phyloP scores from a whole-genome alignment of 2,113 vertebrate genomes.

The Microcebus ravelobensis region DNA sequence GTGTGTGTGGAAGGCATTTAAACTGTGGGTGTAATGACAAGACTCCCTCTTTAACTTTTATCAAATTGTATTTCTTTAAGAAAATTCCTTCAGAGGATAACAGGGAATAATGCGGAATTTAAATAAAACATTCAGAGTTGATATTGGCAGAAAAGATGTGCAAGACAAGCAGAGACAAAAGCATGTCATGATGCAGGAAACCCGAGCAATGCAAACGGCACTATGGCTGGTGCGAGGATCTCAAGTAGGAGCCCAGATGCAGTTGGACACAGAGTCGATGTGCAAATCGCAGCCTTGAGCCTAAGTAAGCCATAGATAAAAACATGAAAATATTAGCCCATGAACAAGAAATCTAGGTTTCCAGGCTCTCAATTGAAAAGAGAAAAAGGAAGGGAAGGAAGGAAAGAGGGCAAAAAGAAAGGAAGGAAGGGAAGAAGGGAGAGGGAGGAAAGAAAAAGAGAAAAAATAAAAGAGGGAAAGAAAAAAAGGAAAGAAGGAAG shows the following conservation, averaged over 20 bases:
- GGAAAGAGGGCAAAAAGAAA: neutral
- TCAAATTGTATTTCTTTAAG: neutral
- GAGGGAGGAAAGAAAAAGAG: no score
- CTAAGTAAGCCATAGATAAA: neutral
- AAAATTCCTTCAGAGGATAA: neutral
- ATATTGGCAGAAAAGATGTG: neutral
- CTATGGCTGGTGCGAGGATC: fast-evolving
- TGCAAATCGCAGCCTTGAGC: neutral
- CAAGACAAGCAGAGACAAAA: neutral
- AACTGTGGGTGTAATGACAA: neutral
- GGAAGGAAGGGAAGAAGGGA: fast-evolving
- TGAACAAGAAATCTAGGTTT: neutral
- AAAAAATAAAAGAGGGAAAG: no score
- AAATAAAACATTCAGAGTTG: neutral
- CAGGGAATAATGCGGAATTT: neutral
- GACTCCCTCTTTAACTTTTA: neutral
- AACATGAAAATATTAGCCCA: neutral
- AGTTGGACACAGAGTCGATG: fast-evolving
- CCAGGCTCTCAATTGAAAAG: neutral
- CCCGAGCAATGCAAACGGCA: fast-evolving
- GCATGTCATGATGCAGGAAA: neutral
- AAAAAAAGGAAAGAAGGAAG: neutral
- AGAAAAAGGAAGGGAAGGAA: fast-evolving
- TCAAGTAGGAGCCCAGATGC: fast-evolving
- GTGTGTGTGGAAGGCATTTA: constrained; percentile 6